phyloP scores from a whole-genome alignment of 2,113 vertebrate species.

The Atherinomorus stipes region DNA sequence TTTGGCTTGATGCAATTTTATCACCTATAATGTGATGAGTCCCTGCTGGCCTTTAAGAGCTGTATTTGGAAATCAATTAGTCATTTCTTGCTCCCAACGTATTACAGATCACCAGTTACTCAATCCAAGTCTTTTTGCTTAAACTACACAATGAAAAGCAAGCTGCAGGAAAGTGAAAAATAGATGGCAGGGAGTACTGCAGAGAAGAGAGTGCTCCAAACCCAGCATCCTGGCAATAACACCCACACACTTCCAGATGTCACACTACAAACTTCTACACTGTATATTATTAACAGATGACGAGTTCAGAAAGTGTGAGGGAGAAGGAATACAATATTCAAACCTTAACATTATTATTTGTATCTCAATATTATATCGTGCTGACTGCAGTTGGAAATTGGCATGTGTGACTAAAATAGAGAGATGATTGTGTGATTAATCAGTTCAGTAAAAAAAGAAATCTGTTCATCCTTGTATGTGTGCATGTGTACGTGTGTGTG shows the following conservation, averaged over 20 bases:
- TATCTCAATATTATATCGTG: constrained; percentile 18
- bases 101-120: constrained; percentile 39
- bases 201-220: constrained; percentile 33
- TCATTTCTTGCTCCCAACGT: constrained; percentile 32
- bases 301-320: constrained; percentile 34
- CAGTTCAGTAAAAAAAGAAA: neutral
- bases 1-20: constrained; percentile 20
- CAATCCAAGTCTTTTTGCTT: constrained; percentile 17
- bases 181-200: constrained; percentile 37
- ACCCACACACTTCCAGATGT: constrained; percentile 54
- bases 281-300: constrained; percentile 34
- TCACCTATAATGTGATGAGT: constrained; percentile 24
- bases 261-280: constrained; percentile 48
- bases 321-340: constrained; percentile 32
- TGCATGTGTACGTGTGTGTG: neutral
- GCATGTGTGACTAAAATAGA: neutral
- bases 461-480: neutral
- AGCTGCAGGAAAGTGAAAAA: constrained; percentile 46
- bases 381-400: neutral
- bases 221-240: constrained; percentile 41
- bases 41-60: constrained; percentile 26
- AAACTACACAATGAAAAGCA: constrained; percentile 29
- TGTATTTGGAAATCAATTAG: constrained; percentile 35
- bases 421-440: constrained; percentile 7
- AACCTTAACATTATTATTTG: constrained; percentile 8